Conservation (phyloP, 2,113 vertebrate genomes). For the Sceloporus undulatus region DNA sequence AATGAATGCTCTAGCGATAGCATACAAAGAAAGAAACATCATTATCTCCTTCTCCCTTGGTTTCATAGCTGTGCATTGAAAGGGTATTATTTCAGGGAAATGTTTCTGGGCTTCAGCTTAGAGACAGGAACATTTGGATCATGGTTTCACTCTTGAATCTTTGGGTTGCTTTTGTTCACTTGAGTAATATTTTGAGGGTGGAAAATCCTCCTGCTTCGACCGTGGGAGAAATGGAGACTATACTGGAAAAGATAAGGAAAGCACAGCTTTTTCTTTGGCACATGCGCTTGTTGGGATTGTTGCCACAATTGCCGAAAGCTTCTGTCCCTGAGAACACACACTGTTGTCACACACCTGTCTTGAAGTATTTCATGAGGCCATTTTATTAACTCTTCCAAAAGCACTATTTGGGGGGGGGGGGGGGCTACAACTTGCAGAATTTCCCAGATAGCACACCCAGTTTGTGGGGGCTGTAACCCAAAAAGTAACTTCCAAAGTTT, state of each 20-base stretch:
- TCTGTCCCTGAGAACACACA: not conserved
- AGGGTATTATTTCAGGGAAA: slow-evolving; percentile 13
- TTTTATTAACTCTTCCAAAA: not conserved
- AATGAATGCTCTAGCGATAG: not conserved
- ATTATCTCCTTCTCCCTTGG: not conserved
- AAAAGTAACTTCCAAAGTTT: no score
- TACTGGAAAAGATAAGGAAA: not conserved
- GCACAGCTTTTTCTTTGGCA: not conserved
- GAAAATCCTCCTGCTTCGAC: not conserved
- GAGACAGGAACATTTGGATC: not conserved
- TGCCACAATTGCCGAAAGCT: not conserved
- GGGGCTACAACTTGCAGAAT: no score
- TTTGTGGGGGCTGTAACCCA: no score
- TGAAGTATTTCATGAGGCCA: not conserved
- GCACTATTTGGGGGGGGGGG: no score
- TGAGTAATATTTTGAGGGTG: not conserved
- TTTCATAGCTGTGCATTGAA: slow-evolving; percentile 5
- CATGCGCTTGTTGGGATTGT: not conserved
- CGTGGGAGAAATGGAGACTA: not conserved
- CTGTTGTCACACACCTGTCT: not conserved
- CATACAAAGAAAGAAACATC: slow-evolving; percentile 16
- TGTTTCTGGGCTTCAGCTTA: not conserved
- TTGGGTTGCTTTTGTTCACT: not conserved
- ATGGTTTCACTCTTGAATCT: not conserved
- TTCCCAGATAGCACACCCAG: no score